Evolutionary conservation across 1,140 invertebrate genomes (phyloP).

Genomic region (Hylyphantes graminicola): DNA sequence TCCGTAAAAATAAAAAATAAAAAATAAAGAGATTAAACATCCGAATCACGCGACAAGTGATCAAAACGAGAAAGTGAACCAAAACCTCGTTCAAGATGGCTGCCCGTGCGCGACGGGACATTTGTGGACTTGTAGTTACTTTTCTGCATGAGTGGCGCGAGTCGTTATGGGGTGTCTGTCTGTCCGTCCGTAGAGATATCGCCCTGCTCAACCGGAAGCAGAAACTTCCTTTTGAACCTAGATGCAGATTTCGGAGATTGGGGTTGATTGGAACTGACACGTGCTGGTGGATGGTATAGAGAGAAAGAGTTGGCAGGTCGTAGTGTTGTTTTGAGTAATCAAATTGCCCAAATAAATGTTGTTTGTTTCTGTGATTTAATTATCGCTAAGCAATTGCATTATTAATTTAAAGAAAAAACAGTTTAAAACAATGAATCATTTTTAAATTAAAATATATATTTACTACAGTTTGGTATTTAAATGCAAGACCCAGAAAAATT

Average conservation of each 20-base stretch:
- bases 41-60: too few species aligned
- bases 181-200: background rate
- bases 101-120: background rate
- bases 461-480: too few species aligned
- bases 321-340: background rate
- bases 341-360: too few species aligned
- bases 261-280: too few species aligned
- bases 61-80: background rate
- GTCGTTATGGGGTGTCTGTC: background rate
- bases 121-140: slow-evolving; percentile 17
- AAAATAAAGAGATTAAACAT: too few species aligned
- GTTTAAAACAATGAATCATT: too few species aligned
- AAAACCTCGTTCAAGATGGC: slow-evolving; percentile 10
- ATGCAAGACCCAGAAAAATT: too few species aligned
- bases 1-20: background rate
- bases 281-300: background rate
- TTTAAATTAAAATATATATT: too few species aligned
- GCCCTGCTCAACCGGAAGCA: slow-evolving; percentile 26
- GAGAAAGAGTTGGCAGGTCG: background rate
- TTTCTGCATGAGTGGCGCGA: slow-evolving; percentile 10
- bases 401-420: too few species aligned
- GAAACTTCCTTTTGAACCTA: background rate
- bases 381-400: too few species aligned
- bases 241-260: too few species aligned
- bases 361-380: too few species aligned